A percentile compares a stretch with the other conserved stretches of the same genome.
These are phyloP conservation scores for Lasius fuliginosus DNA, from an alignment of 2,888 invertebrate species.

Conservation along the genomic window DNA sequence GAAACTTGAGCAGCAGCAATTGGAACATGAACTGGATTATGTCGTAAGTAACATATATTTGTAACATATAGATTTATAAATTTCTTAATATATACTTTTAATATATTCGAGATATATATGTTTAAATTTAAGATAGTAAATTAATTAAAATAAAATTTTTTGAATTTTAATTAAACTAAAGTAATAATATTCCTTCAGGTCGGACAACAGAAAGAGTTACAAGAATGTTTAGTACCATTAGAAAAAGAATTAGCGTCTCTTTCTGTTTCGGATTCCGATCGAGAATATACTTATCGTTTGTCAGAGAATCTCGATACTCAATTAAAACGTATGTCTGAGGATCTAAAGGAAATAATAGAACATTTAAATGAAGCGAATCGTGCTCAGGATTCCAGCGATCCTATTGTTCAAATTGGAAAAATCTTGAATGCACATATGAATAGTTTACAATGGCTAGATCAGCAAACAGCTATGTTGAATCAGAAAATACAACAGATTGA, in stretches of 20 bases:
- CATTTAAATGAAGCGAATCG: conserved; percentile 96
- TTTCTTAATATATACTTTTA: neutral
- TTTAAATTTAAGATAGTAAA: neutral
- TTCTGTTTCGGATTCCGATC: conserved; percentile 93
- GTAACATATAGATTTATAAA: neutral
- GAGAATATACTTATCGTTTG: conserved; percentile 96
- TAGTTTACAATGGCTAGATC: conserved; percentile 97
- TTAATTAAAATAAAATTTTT: neutral
- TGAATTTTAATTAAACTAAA: conserved; percentile 13
- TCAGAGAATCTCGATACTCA: conserved; percentile 97
- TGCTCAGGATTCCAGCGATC: conserved; percentile 94
- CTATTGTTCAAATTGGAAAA: conserved; percentile 96
- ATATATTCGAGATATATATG: neutral
- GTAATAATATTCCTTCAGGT: conserved; percentile 83
- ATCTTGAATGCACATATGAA: conserved; percentile 99
- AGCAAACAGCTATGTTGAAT: conserved; percentile 92
- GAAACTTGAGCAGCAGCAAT: conserved; percentile 94
- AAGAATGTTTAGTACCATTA: conserved; percentile 94
- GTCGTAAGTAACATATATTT: conserved; percentile 86
- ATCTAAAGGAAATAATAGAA: conserved; percentile 97
- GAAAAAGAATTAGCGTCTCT: conserved; percentile 92
- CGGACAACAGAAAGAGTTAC: conserved; percentile 96
- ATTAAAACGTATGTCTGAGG: conserved; percentile 97
- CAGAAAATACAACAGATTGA: conserved; percentile 94
- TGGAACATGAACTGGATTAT: conserved; percentile 98